phyloP scores from a whole-genome alignment of 2,888 invertebrate species.

The Mycalesis mineus region DNA sequence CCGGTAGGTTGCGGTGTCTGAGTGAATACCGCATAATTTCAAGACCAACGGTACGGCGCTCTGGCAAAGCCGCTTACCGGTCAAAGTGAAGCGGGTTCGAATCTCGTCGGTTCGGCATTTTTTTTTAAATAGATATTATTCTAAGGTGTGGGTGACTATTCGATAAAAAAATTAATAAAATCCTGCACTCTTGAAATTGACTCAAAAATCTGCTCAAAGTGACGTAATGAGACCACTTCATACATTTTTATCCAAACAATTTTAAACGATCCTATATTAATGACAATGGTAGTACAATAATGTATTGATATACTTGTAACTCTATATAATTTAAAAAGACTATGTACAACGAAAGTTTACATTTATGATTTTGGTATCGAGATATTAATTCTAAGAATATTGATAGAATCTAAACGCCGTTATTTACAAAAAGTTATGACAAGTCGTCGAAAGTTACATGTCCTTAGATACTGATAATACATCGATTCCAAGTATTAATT shows the following conservation, averaged over 20 bases:
- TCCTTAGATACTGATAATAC: too few species aligned
- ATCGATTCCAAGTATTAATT: too few species aligned
- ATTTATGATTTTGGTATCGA: constrained; percentile 19
- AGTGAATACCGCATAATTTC: too few species aligned
- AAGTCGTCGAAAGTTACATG: background rate
- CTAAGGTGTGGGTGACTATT: too few species aligned
- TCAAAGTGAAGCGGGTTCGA: too few species aligned
- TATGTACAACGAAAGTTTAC: constrained; percentile 52
- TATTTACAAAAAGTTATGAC: constrained; percentile 1
- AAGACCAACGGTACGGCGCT: too few species aligned
- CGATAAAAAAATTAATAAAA: too few species aligned
- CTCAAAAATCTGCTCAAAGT: background rate
- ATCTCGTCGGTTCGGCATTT: too few species aligned
- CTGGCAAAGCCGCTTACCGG: too few species aligned
- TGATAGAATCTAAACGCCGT: constrained; percentile 7
- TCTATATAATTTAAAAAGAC: constrained; percentile 43
- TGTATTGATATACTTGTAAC: constrained; percentile 18
- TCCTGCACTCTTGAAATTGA: background rate
- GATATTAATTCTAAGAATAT: constrained; percentile 18
- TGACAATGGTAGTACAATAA: constrained; percentile 26
- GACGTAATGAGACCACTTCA: background rate
- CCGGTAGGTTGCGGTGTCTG: too few species aligned
- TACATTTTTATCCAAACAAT: constrained; percentile 9
- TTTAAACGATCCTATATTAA: constrained; percentile 38
- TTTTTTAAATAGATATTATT: too few species aligned